A percentile compares a stretch with the other conserved stretches of the same genome.
phyloP scores from a whole-genome alignment of 2,113 vertebrate genomes.

The Elaphurus davidianus region DNA sequence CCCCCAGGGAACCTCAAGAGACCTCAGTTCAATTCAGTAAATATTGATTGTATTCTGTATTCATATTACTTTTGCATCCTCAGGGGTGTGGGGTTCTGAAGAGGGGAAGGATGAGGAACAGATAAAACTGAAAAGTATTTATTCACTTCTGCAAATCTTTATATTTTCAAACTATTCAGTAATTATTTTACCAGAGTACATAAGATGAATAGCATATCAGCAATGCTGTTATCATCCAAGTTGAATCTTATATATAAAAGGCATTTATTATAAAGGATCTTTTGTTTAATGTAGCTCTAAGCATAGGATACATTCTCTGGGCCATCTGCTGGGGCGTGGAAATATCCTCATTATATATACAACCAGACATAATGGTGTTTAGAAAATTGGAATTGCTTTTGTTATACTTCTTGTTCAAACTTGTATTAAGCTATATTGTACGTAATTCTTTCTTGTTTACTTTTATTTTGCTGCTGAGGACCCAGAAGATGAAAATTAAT shows the following conservation, averaged over 20 bases:
- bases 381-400: slow-evolving; percentile 3
- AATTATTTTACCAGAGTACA: slow-evolving; percentile 12
- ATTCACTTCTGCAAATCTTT: not conserved
- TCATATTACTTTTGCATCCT: slow-evolving; percentile 4
- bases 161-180: not conserved
- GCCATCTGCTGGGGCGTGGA: not conserved
- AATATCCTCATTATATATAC: not conserved
- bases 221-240: not conserved
- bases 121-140: not conserved
- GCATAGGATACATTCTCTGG: not conserved
- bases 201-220: not conserved
- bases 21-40: not conserved
- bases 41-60: not conserved
- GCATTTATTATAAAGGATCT: not conserved
- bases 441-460: not conserved
- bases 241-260: not conserved
- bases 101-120: not conserved
- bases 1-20: not conserved
- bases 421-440: not conserved
- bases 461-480: slow-evolving; percentile 12
- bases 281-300: slow-evolving; percentile 28
- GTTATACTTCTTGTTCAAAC: slow-evolving; percentile 17
- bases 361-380: not conserved
- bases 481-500: not conserved
- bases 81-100: not conserved